These are phyloP conservation scores for Sebastes kiyomatsui DNA, from an alignment of 2,797 vertebrate species.

Conservation along the genomic window DNA sequence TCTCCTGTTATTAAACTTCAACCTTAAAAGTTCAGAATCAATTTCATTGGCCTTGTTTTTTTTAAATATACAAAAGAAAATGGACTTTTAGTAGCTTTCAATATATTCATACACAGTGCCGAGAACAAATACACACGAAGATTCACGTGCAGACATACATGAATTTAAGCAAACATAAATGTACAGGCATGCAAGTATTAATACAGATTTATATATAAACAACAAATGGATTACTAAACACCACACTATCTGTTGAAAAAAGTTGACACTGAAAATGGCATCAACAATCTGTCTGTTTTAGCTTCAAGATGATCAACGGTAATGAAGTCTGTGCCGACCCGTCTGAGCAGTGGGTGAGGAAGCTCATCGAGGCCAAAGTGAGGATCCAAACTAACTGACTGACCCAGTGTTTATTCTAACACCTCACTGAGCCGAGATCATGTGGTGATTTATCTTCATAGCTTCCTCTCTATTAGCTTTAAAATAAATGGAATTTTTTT, in stretches of 20 bases:
- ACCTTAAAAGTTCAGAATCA: neutral
- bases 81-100: neutral
- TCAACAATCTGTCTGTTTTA: constrained; percentile 15
- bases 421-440: neutral
- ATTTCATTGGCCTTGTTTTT: neutral
- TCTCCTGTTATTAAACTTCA: neutral
- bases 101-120: neutral
- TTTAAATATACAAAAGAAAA: neutral
- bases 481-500: too few species aligned
- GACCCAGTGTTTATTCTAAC: neutral
- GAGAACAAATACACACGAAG: neutral
- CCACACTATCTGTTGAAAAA: neutral
- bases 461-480: neutral
- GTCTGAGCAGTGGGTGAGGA: neutral
- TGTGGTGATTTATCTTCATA: neutral
- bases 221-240: neutral
- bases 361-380: neutral
- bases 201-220: neutral
- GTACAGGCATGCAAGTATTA: neutral
- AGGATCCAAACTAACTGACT: rapidly evolving
- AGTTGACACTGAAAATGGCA: neutral
- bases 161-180: neutral
- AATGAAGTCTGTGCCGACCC: neutral
- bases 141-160: neutral
- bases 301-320: neutral